phyloP scores from a whole-genome alignment of 2,113 vertebrate genomes.

The Nesoenas mayeri region DNA sequence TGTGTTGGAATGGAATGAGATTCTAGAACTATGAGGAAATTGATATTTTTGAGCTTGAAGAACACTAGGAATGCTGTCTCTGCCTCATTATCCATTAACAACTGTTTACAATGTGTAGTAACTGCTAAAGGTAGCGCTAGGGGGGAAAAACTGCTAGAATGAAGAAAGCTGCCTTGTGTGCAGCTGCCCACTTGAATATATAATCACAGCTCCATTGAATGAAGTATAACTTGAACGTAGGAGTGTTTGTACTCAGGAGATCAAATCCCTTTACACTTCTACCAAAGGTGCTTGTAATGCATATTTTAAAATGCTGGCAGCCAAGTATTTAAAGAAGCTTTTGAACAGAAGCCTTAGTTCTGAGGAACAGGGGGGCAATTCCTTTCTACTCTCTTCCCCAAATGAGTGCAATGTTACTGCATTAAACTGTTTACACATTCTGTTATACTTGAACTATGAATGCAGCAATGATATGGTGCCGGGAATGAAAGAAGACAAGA shows the following conservation, averaged over 20 bases:
- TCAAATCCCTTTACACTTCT: neutral
- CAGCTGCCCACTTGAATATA: neutral
- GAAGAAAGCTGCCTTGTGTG: neutral
- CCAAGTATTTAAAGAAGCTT: neutral
- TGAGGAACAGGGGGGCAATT: neutral
- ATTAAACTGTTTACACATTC: slow-evolving; percentile 12
- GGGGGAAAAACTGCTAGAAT: neutral
- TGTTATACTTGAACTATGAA: slow-evolving; percentile 17
- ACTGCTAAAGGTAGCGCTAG: neutral
- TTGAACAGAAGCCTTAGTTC: neutral
- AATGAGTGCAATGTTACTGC: neutral
- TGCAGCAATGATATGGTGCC: neutral
- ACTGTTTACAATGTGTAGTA: neutral
- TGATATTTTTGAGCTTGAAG: neutral
- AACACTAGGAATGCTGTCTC: neutral
- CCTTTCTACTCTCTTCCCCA: neutral
- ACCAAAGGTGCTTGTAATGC: neutral
- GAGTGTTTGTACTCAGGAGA: neutral
- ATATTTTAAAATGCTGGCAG: neutral
- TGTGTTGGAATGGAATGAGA: neutral
- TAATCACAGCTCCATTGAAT: neutral
- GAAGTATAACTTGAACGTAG: neutral
- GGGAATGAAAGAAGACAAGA: neutral
- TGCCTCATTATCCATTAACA: neutral
- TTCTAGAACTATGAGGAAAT: neutral